phyloP scores from a whole-genome alignment of 2,888 invertebrate species.

The Acrobasis repandana region DNA sequence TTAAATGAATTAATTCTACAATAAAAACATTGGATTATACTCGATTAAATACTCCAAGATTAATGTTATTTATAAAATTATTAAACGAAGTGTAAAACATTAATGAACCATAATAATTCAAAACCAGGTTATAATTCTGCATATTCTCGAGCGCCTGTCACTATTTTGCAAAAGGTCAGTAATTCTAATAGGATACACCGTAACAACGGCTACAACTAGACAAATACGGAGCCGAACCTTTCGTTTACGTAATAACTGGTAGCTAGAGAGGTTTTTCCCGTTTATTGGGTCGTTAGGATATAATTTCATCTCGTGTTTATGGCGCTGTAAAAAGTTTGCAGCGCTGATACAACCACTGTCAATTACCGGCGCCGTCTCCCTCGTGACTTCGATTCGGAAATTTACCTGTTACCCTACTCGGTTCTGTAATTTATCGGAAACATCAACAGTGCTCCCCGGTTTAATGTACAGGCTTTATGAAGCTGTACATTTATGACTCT shows the following conservation, averaged over 20 bases:
- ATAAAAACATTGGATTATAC: too few species aligned
- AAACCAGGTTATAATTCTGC: not conserved
- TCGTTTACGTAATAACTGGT: slow-evolving; percentile 68
- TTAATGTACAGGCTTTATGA: slow-evolving; percentile 23
- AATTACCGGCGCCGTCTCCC: slow-evolving; percentile 54
- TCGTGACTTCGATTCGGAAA: slow-evolving; percentile 47
- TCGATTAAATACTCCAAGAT: too few species aligned
- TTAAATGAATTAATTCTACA: too few species aligned
- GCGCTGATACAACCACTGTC: slow-evolving; percentile 73
- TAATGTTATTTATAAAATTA: too few species aligned
- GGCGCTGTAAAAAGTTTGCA: slow-evolving; percentile 75
- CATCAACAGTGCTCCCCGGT: slow-evolving; percentile 17
- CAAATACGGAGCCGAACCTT: slow-evolving; percentile 59
- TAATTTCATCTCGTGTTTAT: slow-evolving; percentile 81
- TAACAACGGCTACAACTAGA: slow-evolving; percentile 50
- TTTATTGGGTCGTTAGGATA: slow-evolving; percentile 80
- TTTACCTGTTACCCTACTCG: slow-evolving; percentile 37
- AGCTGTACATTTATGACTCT: slow-evolving; percentile 12
- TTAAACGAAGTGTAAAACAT: not conserved
- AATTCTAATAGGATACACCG: slow-evolving; percentile 45
- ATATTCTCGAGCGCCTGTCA: slow-evolving; percentile 21
- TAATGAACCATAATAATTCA: not conserved
- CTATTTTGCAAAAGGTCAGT: slow-evolving; percentile 28
- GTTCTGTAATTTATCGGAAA: slow-evolving; percentile 28
- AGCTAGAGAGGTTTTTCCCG: slow-evolving; percentile 69